These are phyloP conservation scores for Dicycla oo DNA, from an alignment of 2,888 invertebrate species.

Conservation along the genomic window DNA sequence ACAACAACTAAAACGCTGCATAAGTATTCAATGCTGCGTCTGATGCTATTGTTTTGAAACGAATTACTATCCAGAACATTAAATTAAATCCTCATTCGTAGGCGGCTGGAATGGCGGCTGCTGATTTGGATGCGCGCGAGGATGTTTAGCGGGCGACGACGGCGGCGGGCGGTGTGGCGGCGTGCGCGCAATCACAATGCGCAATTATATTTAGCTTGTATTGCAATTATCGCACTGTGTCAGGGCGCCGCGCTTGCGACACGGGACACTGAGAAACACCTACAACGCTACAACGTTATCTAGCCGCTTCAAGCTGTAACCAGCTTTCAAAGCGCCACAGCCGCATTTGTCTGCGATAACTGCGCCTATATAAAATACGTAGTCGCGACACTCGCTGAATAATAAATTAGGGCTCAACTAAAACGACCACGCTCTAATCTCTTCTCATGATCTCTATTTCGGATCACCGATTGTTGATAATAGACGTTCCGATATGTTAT, in stretches of 20 bases:
- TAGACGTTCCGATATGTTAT: conserved; percentile 64
- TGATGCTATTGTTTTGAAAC: conserved; percentile 77
- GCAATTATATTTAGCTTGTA: conserved; percentile 84
- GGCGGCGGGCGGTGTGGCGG: conserved; percentile 74
- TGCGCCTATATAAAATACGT: conserved; percentile 71
- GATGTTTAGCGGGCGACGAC: conserved; percentile 73
- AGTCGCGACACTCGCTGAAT: conserved; percentile 70
- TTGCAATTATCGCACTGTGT: conserved; percentile 83
- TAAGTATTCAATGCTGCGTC: conserved; percentile 65
- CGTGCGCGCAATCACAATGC: conserved; percentile 81
- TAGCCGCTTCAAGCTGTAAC: conserved; percentile 66
- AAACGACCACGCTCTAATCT: conserved; percentile 67
- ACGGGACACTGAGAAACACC: conserved; percentile 59
- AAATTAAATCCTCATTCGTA: conserved; percentile 85
- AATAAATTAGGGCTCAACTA: conserved; percentile 70
- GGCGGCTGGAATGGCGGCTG: conserved; percentile 76
- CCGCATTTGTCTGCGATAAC: conserved; percentile 71
- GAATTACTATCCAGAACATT: conserved; percentile 78
- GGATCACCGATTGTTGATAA: conserved; percentile 69
- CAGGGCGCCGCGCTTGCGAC: conserved; percentile 65
- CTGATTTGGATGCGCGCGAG: conserved; percentile 85
- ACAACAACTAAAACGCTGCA: conserved; percentile 53
- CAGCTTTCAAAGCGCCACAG: conserved; percentile 69
- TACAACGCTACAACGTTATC: conserved; percentile 66
- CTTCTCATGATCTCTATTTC: conserved; percentile 66